phyloP scores from a whole-genome alignment of 2,888 invertebrate genomes.

The Orchesella flavescens region DNA sequence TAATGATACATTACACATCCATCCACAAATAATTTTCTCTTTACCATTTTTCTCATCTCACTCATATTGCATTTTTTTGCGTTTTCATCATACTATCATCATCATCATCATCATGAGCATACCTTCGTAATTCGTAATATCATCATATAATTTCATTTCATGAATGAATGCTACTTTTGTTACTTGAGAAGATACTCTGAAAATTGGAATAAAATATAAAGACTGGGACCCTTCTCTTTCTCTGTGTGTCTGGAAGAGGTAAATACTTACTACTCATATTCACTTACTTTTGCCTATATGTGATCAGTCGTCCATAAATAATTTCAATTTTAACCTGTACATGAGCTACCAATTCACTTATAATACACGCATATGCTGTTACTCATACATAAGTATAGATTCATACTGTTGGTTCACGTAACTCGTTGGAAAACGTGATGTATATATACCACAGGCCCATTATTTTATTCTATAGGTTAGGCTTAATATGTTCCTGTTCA shows the following conservation, averaged over 20 bases:
- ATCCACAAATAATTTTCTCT: conserved; percentile 24
- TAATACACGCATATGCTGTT: no score
- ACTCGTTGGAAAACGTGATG: no score
- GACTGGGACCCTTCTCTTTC: background rate
- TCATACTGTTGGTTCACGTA: no score
- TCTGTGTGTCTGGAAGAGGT: conserved; percentile 10
- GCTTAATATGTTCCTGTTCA: no score
- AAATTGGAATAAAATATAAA: conserved; percentile 5
- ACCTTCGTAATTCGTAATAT: conserved; percentile 43
- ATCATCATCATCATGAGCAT: background rate
- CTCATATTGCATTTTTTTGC: conserved; percentile 2
- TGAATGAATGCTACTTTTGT: conserved; percentile 49
- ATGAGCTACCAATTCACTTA: background rate
- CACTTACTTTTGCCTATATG: background rate
- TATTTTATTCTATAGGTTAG: no score
- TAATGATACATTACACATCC: conserved; percentile 14
- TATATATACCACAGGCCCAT: no score
- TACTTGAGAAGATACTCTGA: conserved; percentile 12
- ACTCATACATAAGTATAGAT: no score
- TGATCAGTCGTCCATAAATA: conserved; percentile 49
- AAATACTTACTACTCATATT: conserved; percentile 7
- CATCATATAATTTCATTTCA: conserved; percentile 58
- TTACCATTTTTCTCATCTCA: conserved; percentile 3
- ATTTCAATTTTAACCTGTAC: conserved; percentile 54
- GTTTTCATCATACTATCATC: background rate